Evolutionary conservation across 1,140 invertebrate genomes (phyloP).

Genomic region (Aphaenogaster rudis): DNA sequence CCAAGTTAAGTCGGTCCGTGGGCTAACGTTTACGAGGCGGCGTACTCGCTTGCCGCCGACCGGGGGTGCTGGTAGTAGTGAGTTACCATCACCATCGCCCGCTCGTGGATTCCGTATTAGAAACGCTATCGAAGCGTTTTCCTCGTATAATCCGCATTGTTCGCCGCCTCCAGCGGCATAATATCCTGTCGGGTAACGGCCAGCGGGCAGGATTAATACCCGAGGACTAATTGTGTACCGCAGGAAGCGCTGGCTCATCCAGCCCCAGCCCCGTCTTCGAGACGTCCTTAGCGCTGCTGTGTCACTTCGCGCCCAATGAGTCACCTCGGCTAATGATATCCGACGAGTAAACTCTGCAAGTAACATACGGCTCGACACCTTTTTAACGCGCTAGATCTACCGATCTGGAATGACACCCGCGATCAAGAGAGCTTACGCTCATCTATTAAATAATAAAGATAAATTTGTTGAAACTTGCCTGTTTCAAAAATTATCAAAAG

Average conservation of each 20-base stretch:
- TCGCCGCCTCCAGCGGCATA: slow-evolving; percentile 82
- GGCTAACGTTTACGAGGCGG: slow-evolving; percentile 80
- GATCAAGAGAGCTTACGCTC: not conserved
- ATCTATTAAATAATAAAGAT: slow-evolving; percentile 4
- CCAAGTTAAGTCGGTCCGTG: slow-evolving; percentile 85
- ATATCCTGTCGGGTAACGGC: slow-evolving; percentile 83
- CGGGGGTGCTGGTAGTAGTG: slow-evolving; percentile 69
- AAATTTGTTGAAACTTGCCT: not conserved
- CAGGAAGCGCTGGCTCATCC: slow-evolving; percentile 79
- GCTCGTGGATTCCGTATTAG: slow-evolving; percentile 78
- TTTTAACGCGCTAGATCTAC: not conserved
- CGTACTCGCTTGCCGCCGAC: slow-evolving; percentile 52
- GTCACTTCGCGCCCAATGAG: slow-evolving; percentile 58
- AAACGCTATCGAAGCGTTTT: slow-evolving; percentile 85
- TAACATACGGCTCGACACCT: not conserved
- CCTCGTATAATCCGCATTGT: slow-evolving; percentile 84
- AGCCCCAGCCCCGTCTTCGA: slow-evolving; percentile 67
- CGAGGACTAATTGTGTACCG: slow-evolving; percentile 82
- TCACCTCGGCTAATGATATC: slow-evolving; percentile 67
- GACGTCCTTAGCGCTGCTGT: slow-evolving; percentile 50
- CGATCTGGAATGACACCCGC: not conserved
- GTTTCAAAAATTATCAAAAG: not conserved
- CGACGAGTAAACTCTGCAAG: slow-evolving; percentile 21
- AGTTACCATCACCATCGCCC: slow-evolving; percentile 17
- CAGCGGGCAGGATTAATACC: slow-evolving; percentile 82